These are phyloP conservation scores for Cynoglossus semilaevis DNA, from an alignment of 2,113 vertebrate genomes.

Conservation along the genomic window DNA sequence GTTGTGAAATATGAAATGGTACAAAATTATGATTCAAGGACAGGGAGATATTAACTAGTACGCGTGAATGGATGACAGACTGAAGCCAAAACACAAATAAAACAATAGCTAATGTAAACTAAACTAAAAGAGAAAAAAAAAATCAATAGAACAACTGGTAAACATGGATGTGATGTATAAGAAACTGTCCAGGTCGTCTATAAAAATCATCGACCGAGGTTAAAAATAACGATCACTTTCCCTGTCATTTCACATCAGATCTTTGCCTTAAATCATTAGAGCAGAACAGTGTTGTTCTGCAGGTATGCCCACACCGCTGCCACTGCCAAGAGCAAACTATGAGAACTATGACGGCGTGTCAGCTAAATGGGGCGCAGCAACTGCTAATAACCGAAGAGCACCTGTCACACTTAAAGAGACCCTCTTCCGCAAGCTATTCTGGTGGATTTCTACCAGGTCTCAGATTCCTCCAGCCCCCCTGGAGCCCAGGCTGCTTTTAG, in stretches of 20 bases:
- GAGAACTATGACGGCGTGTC: conserved; percentile 29
- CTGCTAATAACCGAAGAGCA: conserved; percentile 65
- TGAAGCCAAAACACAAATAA: too few species aligned
- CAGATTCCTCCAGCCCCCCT: conserved; percentile 60
- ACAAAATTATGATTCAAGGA: too few species aligned
- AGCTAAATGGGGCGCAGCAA: conserved; percentile 67
- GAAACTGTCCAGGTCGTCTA: too few species aligned
- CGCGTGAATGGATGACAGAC: too few species aligned
- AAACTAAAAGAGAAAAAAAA: too few species aligned
- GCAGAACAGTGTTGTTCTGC: conserved; percentile 27
- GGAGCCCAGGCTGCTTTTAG: conserved; percentile 63
- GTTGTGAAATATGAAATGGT: too few species aligned
- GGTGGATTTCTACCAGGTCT: conserved; percentile 72
- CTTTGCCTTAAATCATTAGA: conserved; percentile 19
- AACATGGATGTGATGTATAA: too few species aligned
- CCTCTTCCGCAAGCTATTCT: conserved; percentile 66
- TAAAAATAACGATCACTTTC: conserved; percentile 7
- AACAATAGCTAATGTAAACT: too few species aligned
- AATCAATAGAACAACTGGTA: too few species aligned
- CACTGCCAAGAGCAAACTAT: conserved; percentile 20
- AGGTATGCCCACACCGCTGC: conserved; percentile 6
- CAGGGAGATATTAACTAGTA: too few species aligned
- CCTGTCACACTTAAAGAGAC: conserved; percentile 63
- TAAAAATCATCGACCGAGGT: not conserved
- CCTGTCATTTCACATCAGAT: not conserved